Percentiles rank a stretch among this genome's conserved stretches.
Conservation (phyloP, 2,113 vertebrate genomes). For the Emydura subglobosa region DNA sequence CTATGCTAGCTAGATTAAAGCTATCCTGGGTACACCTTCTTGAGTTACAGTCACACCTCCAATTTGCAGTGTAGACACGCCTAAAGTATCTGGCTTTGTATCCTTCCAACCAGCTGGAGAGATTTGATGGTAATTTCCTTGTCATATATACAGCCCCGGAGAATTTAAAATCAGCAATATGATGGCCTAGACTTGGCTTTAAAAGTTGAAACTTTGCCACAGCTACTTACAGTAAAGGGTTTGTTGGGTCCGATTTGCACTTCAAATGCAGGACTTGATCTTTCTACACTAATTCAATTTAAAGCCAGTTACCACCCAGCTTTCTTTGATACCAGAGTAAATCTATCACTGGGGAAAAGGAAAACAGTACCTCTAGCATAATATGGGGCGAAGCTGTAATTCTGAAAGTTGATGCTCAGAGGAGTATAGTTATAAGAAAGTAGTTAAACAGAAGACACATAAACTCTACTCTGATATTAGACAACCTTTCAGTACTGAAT, state of each 20-base stretch:
- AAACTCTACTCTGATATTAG: neutral
- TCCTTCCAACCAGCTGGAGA: neutral
- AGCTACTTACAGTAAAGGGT: neutral
- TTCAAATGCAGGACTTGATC: neutral
- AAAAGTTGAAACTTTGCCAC: slow-evolving; percentile 10
- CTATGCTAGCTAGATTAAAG: too few relatives aligned
- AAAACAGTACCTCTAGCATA: fast-evolving
- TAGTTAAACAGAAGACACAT: neutral
- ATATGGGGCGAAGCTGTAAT: neutral
- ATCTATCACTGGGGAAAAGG: neutral
- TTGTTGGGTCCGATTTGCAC: neutral
- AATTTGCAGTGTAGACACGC: too few relatives aligned
- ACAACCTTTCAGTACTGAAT: neutral
- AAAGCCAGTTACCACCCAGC: neutral
- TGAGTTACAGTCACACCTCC: too few relatives aligned
- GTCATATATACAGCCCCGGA: neutral
- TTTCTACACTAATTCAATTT: neutral
- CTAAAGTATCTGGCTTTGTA: neutral
- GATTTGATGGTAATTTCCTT: slow-evolving; percentile 6
- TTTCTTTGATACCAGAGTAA: neutral
- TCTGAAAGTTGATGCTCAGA: neutral
- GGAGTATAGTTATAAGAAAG: neutral
- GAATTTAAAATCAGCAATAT: neutral
- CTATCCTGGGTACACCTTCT: too few relatives aligned
- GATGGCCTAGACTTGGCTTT: neutral